These are phyloP conservation scores for Tetragnatha versicolor DNA, from an alignment of 1,140 invertebrate species.

Conservation along the genomic window DNA sequence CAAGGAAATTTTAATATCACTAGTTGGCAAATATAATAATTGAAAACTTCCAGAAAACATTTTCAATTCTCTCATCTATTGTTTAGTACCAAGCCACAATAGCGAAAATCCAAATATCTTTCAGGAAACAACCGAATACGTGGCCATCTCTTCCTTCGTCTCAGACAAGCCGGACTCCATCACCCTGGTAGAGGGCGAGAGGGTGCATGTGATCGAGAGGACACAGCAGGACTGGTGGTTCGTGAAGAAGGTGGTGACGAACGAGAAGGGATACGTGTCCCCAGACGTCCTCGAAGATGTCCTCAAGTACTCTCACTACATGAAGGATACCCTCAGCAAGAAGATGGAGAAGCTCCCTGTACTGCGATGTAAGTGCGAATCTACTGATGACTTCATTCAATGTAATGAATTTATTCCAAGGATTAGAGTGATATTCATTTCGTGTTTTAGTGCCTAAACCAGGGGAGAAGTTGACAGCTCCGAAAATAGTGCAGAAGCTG, in stretches of 20 bases:
- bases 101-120: too few relatives aligned
- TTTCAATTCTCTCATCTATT: too few relatives aligned
- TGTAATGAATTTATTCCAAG: background rate
- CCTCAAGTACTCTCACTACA: constrained; percentile 78
- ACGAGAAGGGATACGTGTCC: constrained; percentile 92
- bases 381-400: background rate
- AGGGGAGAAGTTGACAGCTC: constrained; percentile 78
- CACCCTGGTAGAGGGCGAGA: constrained; percentile 88
- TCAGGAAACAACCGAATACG: constrained; percentile 43
- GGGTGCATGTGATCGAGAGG: constrained; percentile 79
- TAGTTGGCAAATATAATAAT: too few relatives aligned
- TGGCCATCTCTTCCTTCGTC: constrained; percentile 81
- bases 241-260: constrained; percentile 85
- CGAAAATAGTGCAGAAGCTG: constrained; percentile 84
- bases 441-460: constrained; percentile 74
- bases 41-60: too few relatives aligned
- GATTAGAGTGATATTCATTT: background rate
- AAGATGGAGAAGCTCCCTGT: constrained; percentile 90
- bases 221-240: constrained; percentile 87
- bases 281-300: constrained; percentile 85
- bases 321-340: constrained; percentile 86
- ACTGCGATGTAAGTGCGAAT: constrained; percentile 80
- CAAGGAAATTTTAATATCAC: too few relatives aligned
- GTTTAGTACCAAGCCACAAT: too few relatives aligned
- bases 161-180: constrained; percentile 88